A percentile compares a stretch with the other conserved stretches of the same genome.
Conservation (phyloP, 1,140 invertebrate genomes). For the Drosophila neocordata region DNA sequence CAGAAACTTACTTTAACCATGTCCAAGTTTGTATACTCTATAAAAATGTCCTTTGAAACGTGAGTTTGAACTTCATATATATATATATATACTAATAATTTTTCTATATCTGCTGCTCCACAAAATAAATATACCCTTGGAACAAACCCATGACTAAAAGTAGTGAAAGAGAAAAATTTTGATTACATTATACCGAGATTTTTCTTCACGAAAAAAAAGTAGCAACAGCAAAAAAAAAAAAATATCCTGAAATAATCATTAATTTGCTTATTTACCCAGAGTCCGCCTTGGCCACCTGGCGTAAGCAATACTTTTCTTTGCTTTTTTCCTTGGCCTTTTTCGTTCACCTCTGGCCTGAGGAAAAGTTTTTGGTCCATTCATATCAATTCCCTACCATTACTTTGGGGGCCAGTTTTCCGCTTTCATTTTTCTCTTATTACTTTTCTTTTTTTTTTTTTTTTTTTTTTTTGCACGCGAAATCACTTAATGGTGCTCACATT, state of each 20-base stretch:
- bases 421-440: conserved; percentile 1
- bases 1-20: conserved; percentile 11
- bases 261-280: conserved; percentile 59
- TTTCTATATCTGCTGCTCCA: too few relatives aligned
- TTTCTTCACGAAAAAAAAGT: conserved; percentile 24
- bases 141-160: not conserved
- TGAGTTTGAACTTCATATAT: too few relatives aligned
- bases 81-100: too few relatives aligned
- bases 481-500: conserved; percentile 51
- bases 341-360: conserved; percentile 46
- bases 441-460: conserved; percentile 30
- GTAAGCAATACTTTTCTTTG: conserved; percentile 39
- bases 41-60: not conserved
- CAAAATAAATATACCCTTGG: not conserved
- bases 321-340: conserved; percentile 37
- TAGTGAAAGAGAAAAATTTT: conserved; percentile 38
- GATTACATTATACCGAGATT: conserved; percentile 72
- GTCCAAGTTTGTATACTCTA: not conserved
- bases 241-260: conserved; percentile 64
- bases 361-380: conserved; percentile 70
- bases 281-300: conserved; percentile 51
- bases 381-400: conserved; percentile 72
- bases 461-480: conserved; percentile 55
- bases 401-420: conserved; percentile 7
- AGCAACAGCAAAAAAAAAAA: conserved; percentile 5